Base-by-base conservation (phyloP, 2,888 invertebrate genomes). In the Tachina lurida region DNA sequence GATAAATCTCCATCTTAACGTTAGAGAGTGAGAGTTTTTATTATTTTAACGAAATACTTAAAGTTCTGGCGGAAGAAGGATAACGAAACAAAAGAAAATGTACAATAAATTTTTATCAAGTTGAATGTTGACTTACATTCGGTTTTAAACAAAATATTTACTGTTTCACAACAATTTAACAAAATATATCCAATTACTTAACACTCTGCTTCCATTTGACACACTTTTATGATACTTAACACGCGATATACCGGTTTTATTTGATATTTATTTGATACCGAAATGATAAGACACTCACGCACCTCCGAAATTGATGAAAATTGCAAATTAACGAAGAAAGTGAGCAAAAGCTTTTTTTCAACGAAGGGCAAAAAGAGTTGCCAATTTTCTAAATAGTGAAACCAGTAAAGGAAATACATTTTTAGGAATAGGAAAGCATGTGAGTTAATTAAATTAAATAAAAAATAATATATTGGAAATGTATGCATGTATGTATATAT, bases 11-110 rank as follows among this genome's bases (percentile, higher is more conserved):
- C 31, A 31, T n/a, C 17, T 62, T 17, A 10, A 43, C 60, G 17
- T 31, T 4, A 3, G 31, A 31, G 31, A 31, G 31, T 4, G 31
- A 31, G 3, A 31, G 31, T 4, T 31, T 31, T 31, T 31, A 31
- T 31, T 31, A 3, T 49, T 49, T 49, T 49, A 49, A 49, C 47
- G 47, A 49, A 49, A 49, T 13, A 3, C 47, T 31, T 41, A 62
- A 22, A 12, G 12, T 62, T 2, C 41, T 65, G 41, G 56, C 22
- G 70, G 70, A 56, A 70, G 56, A 70, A n/a, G 56, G 56, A 70
- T 22, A 70, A 56, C 56, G 43, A 45, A 45, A n/a, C 56, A 56
- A 45, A 56, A 56, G 22, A 8, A 70, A 70, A 56, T 56, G 4
- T 19, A 8, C 7, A 56, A 22, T 8, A 54, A 22, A 10, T 10